Evolutionary conservation across 2,113 vertebrate genomes (phyloP).

Genomic region (Rhinopomastus cyanomelas): DNA sequence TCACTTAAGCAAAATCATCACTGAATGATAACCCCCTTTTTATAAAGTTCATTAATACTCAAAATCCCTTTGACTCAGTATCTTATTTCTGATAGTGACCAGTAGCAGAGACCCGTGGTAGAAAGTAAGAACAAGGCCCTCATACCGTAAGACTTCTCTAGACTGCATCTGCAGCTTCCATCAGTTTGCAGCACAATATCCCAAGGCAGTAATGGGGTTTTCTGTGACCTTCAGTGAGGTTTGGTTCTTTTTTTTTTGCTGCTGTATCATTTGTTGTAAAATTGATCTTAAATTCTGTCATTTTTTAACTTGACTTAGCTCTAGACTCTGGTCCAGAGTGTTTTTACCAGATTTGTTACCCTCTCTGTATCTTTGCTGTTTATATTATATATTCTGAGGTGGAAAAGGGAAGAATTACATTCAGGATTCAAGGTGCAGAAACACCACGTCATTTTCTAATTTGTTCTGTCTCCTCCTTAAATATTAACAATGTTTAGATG

Average conservation of each 20-base stretch:
- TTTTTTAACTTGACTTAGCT: neutral
- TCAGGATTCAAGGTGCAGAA: neutral
- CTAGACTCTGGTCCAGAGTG: neutral
- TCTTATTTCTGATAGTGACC: neutral
- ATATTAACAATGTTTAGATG: neutral
- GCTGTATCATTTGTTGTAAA: neutral
- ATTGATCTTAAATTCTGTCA: neutral
- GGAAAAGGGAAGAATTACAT: neutral
- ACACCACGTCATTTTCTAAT: neutral
- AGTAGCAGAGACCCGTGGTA: neutral
- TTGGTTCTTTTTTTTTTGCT: neutral
- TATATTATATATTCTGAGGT: neutral
- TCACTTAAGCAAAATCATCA: neutral
- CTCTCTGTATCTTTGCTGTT: neutral
- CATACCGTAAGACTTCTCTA: rapidly evolving
- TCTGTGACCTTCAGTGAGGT: neutral
- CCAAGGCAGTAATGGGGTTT: neutral
- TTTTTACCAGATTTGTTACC: neutral
- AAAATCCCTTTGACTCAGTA: neutral
- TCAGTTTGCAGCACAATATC: neutral
- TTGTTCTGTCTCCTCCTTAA: neutral
- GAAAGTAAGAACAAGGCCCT: neutral
- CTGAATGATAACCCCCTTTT: neutral
- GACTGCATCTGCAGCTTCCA: neutral
- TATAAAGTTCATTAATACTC: neutral